Evolutionary conservation across 1,140 invertebrate genomes (phyloP), one percentile per base, ranked within the genome.

Genomic region (Sipha flava): DNA sequence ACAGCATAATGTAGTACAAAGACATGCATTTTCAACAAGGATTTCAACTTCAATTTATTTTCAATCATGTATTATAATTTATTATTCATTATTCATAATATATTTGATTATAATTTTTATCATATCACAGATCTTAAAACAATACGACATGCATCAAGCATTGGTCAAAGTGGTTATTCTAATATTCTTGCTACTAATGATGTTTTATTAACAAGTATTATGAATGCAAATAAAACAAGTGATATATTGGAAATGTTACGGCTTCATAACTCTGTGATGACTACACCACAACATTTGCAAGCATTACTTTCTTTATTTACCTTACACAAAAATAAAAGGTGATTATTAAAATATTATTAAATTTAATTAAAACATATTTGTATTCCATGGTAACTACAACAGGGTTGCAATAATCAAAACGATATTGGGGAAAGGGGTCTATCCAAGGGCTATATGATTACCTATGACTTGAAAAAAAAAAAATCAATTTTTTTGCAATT

Each of bases 251-350:
- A 81, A 43, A 47, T 80, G 14, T 40, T 82, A 59, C 62, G 77
- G 16, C 23, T 45, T 80, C 80, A 82, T 80, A 79, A 70, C 21
- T 23, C 73, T 54, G 81, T 54, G 34, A 82, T 81, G 83, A 83
- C 68, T 52, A 34, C 12, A 14, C 79, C 14, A 29, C 82, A 81
- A 64, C 23, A 82, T 23, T 47, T 82, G 29, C 75, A 82, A 72
- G 81, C 80, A 59, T 40, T 82, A 16, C 64, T 49, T 49, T 45
- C 45, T 37, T 34, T 82, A 18, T 81, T 80, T 68, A 18, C 37
- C 6, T 31, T 82, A 6, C 59, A 80, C 18, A 82, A 83, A 59
- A 64, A 18, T 21, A 34, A 77, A 52, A 80, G 21, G 81, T 77
- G 59, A 59, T 23, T 52, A 37, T 3, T 34, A 43, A 12, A 43